Base-by-base conservation (phyloP, 2,113 vertebrate species). In the Tenebrosternarchus preto region DNA sequence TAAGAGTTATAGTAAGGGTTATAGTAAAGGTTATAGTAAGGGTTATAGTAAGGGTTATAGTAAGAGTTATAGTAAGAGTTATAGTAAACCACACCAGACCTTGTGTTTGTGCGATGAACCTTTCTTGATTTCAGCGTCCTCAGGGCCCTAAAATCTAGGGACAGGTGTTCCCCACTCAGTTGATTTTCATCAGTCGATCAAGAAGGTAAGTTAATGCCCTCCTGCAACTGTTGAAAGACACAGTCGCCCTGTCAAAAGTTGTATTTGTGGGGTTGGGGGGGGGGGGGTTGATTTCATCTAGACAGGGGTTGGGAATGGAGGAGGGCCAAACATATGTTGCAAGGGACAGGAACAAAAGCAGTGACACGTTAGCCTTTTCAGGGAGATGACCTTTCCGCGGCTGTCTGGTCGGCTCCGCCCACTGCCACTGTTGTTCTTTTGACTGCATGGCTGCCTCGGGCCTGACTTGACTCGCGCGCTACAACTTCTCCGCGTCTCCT, bases 401-500 rank as follows among this genome's bases (percentile, higher is more conserved):
- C 93, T 95, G 92, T 92, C 90, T 87, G 87, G 84, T 89, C 24
- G 55, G 86, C 86, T 82, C 82, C 76, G 85, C 88, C 84, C 53
- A 39, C 66, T 85, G 91, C 90, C 90, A 90, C 88, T 63, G 90
- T 88, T 96, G 91, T 93, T 90, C 95, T 97, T 95, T 96, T 95
- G 93, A 94, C 94, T 96, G 96, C 95, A 95, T 95, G 92, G 89
- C 89, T 78, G 88, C 93, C 92, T 55, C 67, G 20, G 94, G 92
- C 93, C 91, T 79, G 84, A 91, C 91, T 92, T 90, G 90, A 91
- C 90, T 94, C 91, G 76, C 89, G 86, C 94, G 96, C 95, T 95
- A 96, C 93, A 96, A 95, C 96, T 95, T 91, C 94, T 95, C 92
- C 93, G 94, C 94, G 81, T 93, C 91, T 94, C 92, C 93, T 93